A percentile compares a stretch with the other conserved stretches of the same genome.
Conservation (phyloP, 2,888 invertebrate genomes). For the Horisme vitalbata region DNA sequence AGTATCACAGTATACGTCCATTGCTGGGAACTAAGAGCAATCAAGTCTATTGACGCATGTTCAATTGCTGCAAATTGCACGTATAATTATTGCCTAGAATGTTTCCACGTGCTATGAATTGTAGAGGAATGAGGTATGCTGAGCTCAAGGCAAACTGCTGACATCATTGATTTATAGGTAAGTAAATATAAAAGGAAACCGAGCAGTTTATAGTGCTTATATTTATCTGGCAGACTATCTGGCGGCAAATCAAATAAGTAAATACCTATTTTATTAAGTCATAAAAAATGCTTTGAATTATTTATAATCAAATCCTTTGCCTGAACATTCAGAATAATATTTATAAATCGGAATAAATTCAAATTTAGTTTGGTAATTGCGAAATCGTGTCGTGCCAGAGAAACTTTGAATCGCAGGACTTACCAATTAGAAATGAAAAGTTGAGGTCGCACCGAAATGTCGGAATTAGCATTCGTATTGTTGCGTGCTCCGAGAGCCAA, state of each 20-base stretch:
- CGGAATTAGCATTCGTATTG: constrained; percentile 66
- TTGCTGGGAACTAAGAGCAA: constrained; percentile 35
- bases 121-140: constrained; percentile 55
- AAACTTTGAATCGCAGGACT: constrained; percentile 49
- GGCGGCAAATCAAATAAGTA: constrained; percentile 28
- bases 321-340: constrained; percentile 33
- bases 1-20: neutral
- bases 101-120: constrained; percentile 53
- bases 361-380: constrained; percentile 52
- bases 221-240: constrained; percentile 34
- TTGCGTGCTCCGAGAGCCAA: constrained; percentile 27
- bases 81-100: constrained; percentile 49
- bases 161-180: constrained; percentile 58
- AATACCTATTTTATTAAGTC: constrained; percentile 21
- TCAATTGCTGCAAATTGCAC: constrained; percentile 50
- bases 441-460: constrained; percentile 62
- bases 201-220: constrained; percentile 9
- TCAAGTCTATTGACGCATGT: constrained; percentile 50
- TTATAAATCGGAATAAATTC: constrained; percentile 42
- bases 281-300: constrained; percentile 28
- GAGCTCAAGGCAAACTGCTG: constrained; percentile 62
- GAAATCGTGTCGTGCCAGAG: constrained; percentile 50
- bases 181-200: constrained; percentile 34
- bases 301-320: constrained; percentile 29
- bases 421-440: constrained; percentile 54